Conservation (phyloP, 2,888 invertebrate species). For the Pediacus dermestoides region DNA sequence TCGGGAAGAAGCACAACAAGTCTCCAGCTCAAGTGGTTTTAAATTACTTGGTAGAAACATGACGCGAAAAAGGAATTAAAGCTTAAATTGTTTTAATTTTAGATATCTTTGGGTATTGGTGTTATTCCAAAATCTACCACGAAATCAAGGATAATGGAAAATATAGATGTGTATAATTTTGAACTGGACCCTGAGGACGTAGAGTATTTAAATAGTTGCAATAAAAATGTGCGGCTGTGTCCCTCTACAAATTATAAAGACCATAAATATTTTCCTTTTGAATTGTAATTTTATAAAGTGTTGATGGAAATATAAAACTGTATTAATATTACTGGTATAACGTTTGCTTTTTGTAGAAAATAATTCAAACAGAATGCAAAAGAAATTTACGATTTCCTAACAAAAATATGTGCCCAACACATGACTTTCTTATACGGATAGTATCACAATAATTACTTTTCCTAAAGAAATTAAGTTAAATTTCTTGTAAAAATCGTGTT, state of each 20-base stretch:
- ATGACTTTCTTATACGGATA: too few relatives aligned
- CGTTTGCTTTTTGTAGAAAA: too few relatives aligned
- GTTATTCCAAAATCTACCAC: conserved; percentile 82
- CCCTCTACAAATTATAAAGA: conserved; percentile 31
- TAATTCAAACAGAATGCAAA: too few relatives aligned
- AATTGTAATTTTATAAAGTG: too few relatives aligned
- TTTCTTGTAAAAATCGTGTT: too few relatives aligned
- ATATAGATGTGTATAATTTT: conserved; percentile 74
- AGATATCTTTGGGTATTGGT: conserved; percentile 32
- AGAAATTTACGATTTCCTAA: too few relatives aligned
- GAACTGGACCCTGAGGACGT: conserved; percentile 65
- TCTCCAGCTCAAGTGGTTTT: conserved; percentile 60
- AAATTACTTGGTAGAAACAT: conserved; percentile 61
- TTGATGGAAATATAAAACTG: too few relatives aligned
- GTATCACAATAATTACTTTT: too few relatives aligned
- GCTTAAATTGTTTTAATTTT: conserved; percentile 9
- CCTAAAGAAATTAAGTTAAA: too few relatives aligned
- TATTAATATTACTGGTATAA: too few relatives aligned
- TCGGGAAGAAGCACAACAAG: conserved; percentile 60
- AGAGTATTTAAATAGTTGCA: conserved; percentile 62
- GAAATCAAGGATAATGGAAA: conserved; percentile 62
- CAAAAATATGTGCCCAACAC: too few relatives aligned
- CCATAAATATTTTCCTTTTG: conserved; percentile 40
- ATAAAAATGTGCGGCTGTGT: conserved; percentile 63
- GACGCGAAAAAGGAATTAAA: conserved; percentile 20